Evolutionary conservation across 2,113 vertebrate species (phyloP).

Genomic region (Chloropsis hardwickii): DNA sequence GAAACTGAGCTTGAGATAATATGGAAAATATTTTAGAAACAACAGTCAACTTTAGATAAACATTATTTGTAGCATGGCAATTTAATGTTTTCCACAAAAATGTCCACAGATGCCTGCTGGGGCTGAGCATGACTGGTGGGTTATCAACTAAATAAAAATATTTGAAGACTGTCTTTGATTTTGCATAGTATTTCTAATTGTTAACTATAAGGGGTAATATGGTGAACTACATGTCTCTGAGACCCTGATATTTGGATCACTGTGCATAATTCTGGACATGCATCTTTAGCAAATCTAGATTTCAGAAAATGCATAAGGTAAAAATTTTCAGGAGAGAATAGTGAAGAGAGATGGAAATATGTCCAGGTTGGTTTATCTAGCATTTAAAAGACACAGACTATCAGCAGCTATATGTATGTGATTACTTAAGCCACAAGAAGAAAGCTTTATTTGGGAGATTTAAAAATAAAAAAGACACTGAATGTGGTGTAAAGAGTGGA

Average conservation of each 20-base stretch:
- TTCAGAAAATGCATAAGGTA: not conserved
- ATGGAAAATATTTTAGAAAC: not conserved
- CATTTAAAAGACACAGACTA: not conserved
- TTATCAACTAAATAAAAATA: not conserved
- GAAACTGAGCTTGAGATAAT: not conserved
- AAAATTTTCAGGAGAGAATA: not conserved
- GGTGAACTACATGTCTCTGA: not conserved
- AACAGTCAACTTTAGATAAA: not conserved
- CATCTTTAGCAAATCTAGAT: not conserved
- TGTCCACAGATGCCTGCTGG: not conserved
- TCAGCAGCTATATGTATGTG: not conserved
- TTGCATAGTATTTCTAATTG: not conserved
- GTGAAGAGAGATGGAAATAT: not conserved
- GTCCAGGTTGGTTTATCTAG: not conserved
- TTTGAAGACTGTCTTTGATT: not conserved
- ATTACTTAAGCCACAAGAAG: not conserved
- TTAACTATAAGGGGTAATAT: not conserved
- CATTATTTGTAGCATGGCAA: not conserved
- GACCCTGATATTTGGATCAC: not conserved
- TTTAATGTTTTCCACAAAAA: not conserved
- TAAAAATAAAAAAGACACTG: not conserved
- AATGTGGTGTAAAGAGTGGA: not conserved
- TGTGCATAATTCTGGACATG: not conserved
- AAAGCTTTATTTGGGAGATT: not conserved
- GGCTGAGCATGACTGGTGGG: not conserved